These are phyloP conservation scores for Venusia cambrica DNA, from an alignment of 2,888 invertebrate genomes.

Conservation along the genomic window DNA sequence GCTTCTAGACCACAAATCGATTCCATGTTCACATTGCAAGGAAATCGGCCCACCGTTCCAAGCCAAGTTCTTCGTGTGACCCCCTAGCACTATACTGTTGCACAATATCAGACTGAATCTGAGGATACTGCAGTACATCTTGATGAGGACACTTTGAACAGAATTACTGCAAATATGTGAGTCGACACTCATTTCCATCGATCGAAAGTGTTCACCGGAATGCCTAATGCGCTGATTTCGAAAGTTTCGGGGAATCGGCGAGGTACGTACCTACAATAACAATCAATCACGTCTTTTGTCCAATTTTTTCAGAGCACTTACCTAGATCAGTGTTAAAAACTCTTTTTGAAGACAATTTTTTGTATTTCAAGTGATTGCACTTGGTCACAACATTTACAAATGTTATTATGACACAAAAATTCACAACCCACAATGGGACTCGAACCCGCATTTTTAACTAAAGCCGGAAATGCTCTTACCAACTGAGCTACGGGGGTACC, in stretches of 20 bases:
- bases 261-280: no score
- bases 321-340: not conserved
- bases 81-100: slow-evolving; percentile 22
- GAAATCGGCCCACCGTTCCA: slow-evolving; percentile 69
- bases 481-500: no score
- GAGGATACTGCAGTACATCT: slow-evolving; percentile 26
- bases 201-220: slow-evolving; percentile 24
- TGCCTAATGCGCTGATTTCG: slow-evolving; percentile 25
- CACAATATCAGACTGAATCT: slow-evolving; percentile 22
- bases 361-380: no score
- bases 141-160: slow-evolving; percentile 13
- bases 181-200: slow-evolving; percentile 15
- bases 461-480: no score
- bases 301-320: slow-evolving; percentile 15
- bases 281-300: slow-evolving; percentile 9
- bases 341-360: not conserved
- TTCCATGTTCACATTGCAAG: slow-evolving; percentile 69
- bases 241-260: slow-evolving; percentile 27
- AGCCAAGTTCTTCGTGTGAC: slow-evolving; percentile 52
- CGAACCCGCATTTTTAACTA: no score
- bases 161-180: slow-evolving; percentile 11
- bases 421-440: no score
- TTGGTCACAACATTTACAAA: no score
- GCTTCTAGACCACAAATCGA: slow-evolving; percentile 70
- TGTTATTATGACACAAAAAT: no score